A percentile compares a stretch with the other conserved stretches of the same genome.
Conservation (phyloP, 2,113 vertebrate genomes). For the Microcebus griseorufus region DNA sequence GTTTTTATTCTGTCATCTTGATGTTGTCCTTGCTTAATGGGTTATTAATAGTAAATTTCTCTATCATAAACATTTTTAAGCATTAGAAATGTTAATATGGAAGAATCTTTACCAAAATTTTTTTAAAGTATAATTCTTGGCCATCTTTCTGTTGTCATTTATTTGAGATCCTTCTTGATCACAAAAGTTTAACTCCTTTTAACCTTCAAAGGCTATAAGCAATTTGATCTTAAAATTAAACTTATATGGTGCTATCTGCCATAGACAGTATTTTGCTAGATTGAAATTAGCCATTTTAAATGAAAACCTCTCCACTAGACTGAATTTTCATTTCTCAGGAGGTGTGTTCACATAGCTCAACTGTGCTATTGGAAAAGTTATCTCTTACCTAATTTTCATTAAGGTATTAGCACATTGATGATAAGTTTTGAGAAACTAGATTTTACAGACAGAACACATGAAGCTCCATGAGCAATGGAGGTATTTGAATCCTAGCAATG, state of each 20-base stretch:
- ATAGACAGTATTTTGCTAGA: not conserved
- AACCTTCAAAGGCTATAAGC: not conserved
- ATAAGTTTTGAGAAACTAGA: slow-evolving; percentile 24
- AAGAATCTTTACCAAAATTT: not conserved
- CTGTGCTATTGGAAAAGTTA: not conserved
- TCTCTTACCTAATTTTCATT: not conserved
- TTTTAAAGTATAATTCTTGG: not conserved
- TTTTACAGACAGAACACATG: not conserved
- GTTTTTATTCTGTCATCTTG: not conserved
- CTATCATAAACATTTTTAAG: not conserved
- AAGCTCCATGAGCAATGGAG: not conserved
- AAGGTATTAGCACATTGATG: slow-evolving; percentile 9
- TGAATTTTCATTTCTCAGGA: slow-evolving; percentile 29
- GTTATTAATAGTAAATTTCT: not conserved
- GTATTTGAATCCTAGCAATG: slow-evolving; percentile 3
- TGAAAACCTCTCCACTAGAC: not conserved
- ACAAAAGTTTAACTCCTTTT: slow-evolving; percentile 10
- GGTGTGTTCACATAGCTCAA: not conserved
- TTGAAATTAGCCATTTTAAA: slow-evolving; percentile 47
- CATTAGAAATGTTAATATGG: not conserved
- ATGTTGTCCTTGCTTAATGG: not conserved
- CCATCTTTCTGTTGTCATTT: not conserved
- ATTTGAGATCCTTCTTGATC: not conserved
- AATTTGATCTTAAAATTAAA: slow-evolving; percentile 23
- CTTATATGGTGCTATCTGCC: not conserved